phyloP scores from a whole-genome alignment of 92 coral and sea anemone genomes.

The Ricordea florida region DNA sequence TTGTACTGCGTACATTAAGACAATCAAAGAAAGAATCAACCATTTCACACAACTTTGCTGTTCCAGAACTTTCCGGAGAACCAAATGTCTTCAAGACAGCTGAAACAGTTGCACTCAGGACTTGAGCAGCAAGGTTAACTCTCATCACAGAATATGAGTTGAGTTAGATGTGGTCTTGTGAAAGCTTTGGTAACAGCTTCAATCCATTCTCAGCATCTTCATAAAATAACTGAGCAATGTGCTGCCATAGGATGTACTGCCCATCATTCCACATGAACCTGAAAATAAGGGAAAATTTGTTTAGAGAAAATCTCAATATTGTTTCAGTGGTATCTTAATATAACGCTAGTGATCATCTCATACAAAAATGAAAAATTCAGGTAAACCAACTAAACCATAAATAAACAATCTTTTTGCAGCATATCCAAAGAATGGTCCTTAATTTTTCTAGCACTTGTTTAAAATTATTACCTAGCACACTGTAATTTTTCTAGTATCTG shows the following conservation, averaged over 20 bases:
- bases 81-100: slow-evolving; percentile 1
- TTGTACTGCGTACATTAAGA: slow-evolving; percentile 43
- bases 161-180: slow-evolving; percentile 37
- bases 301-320: no score
- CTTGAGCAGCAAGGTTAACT: slow-evolving; percentile 43
- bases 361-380: no score
- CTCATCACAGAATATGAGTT: slow-evolving; percentile 27
- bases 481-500: background rate
- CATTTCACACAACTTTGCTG: slow-evolving; percentile 30
- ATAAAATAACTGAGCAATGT: slow-evolving; percentile 34
- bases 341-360: no score
- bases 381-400: no score
- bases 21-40: slow-evolving; percentile 27
- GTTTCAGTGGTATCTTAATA: no score
- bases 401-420: background rate
- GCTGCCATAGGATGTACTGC: slow-evolving; percentile 36
- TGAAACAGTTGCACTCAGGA: slow-evolving; percentile 39
- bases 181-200: slow-evolving; percentile 48
- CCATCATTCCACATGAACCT: slow-evolving; percentile 62
- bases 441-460: background rate
- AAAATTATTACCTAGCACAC: background rate
- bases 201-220: slow-evolving; percentile 36
- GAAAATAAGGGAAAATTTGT: no score
- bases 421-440: background rate
- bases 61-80: background rate